These are phyloP conservation scores for Plutella xylostella DNA, from an alignment of 2,888 invertebrate genomes.

Conservation along the genomic window DNA sequence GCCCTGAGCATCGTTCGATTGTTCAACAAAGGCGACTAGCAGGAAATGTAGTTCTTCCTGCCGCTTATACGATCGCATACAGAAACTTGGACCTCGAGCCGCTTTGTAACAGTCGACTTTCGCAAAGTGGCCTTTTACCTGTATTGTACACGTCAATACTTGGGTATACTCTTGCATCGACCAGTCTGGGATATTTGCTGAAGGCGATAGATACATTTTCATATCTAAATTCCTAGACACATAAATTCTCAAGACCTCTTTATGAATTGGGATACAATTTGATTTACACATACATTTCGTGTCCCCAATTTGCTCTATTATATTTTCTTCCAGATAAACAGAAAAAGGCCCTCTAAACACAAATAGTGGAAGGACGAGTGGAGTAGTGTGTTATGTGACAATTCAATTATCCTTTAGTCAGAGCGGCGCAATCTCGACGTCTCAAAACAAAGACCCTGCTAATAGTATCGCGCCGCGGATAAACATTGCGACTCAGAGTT, in stretches of 20 bases:
- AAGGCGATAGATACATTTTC: neutral
- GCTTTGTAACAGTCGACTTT: slow-evolving; percentile 34
- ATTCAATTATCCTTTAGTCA: slow-evolving; percentile 55
- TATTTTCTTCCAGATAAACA: neutral
- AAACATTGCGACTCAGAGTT: slow-evolving; percentile 59
- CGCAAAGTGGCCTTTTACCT: slow-evolving; percentile 29
- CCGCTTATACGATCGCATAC: slow-evolving; percentile 27
- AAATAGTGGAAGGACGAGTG: slow-evolving; percentile 26
- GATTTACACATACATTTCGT: neutral
- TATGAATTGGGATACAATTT: neutral
- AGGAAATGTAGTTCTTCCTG: slow-evolving; percentile 31
- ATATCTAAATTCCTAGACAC: neutral
- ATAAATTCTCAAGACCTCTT: neutral
- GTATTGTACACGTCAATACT: neutral
- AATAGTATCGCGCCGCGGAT: slow-evolving; percentile 56
- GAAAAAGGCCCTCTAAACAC: slow-evolving; percentile 17
- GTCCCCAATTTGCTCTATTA: slow-evolving; percentile 1
- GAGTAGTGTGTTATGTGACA: slow-evolving; percentile 39
- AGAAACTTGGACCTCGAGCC: slow-evolving; percentile 34
- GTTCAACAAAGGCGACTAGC: slow-evolving; percentile 34
- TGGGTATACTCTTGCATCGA: neutral
- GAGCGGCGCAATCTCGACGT: slow-evolving; percentile 49
- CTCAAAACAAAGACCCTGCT: slow-evolving; percentile 59
- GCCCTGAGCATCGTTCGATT: slow-evolving; percentile 23
- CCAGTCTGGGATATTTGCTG: neutral